These are phyloP conservation scores for Drymonia ruficornis DNA, from an alignment of 2,888 invertebrate genomes.

Conservation along the genomic window DNA sequence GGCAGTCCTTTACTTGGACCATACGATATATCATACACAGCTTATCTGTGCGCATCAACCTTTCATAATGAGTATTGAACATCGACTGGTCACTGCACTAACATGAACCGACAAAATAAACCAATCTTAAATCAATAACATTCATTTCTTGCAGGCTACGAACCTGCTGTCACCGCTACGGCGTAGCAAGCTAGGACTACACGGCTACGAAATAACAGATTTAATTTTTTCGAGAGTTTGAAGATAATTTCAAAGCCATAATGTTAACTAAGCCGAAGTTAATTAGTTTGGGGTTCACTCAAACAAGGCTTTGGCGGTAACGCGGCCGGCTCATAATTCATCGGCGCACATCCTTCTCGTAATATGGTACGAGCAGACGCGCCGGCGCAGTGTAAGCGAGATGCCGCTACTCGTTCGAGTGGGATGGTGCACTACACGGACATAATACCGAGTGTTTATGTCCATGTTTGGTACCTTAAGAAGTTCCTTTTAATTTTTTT, in stretches of 20 bases:
- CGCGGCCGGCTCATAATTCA: slow-evolving; percentile 72
- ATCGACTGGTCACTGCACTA: slow-evolving; percentile 22
- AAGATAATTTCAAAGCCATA: slow-evolving; percentile 60
- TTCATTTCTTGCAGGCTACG: not conserved
- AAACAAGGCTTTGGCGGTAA: slow-evolving; percentile 83
- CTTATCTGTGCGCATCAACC: slow-evolving; percentile 30
- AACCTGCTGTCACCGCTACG: slow-evolving; percentile 30
- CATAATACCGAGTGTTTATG: slow-evolving; percentile 76
- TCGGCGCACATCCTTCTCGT: slow-evolving; percentile 65
- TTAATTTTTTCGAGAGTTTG: slow-evolving; percentile 37
- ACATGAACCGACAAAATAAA: slow-evolving; percentile 26
- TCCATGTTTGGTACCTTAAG: slow-evolving; percentile 47
- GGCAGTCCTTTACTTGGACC: slow-evolving; percentile 24
- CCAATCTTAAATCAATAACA: slow-evolving; percentile 28
- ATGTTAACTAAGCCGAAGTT: slow-evolving; percentile 78
- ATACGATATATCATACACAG: slow-evolving; percentile 30
- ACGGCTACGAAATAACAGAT: slow-evolving; percentile 36
- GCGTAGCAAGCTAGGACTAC: slow-evolving; percentile 44
- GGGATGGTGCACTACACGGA: slow-evolving; percentile 45
- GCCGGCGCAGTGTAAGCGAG: slow-evolving; percentile 70
- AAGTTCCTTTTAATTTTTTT: slow-evolving; percentile 78
- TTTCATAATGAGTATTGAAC: slow-evolving; percentile 36
- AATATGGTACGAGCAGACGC: slow-evolving; percentile 73
- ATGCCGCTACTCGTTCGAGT: slow-evolving; percentile 41
- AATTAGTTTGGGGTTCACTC: slow-evolving; percentile 73